Conservation (phyloP, 2,888 invertebrate genomes). For the Drosophila nigricruria region DNA sequence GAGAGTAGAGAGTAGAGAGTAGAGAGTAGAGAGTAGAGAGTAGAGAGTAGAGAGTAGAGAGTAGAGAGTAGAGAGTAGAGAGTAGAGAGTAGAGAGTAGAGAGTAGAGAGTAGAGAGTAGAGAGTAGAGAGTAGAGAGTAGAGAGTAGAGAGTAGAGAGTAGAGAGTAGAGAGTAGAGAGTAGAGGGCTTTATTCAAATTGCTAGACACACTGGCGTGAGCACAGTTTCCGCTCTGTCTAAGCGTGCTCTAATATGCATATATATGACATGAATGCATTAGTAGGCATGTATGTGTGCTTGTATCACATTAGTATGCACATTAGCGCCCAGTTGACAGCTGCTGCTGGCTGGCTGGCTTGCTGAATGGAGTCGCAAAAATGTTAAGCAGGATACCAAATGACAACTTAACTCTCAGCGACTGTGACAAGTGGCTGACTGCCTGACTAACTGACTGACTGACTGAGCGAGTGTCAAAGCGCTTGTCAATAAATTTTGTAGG, state of each 20-base stretch:
- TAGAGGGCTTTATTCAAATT: not conserved
- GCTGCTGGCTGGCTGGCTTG: too few species aligned
- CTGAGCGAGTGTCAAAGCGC: conserved; percentile 60
- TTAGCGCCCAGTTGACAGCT: conserved; percentile 68
- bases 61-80: too few species aligned
- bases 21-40: too few species aligned
- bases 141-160: too few species aligned
- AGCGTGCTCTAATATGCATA: not conserved
- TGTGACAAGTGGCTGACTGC: conserved; percentile 47
- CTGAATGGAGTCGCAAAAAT: conserved; percentile 36
- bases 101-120: not conserved
- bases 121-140: too few species aligned
- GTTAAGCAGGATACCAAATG: conserved; percentile 68
- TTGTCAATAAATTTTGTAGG: conserved; percentile 73
- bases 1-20: not conserved
- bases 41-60: too few species aligned
- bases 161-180: too few species aligned
- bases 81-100: not conserved
- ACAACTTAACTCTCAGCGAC: conserved; percentile 59
- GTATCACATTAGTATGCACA: conserved; percentile 53
- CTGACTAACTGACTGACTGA: conserved; percentile 42
- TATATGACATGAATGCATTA: not conserved
- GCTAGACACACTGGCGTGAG: not conserved
- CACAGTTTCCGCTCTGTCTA: conserved; percentile 2
- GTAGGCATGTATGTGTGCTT: not conserved